These are phyloP conservation scores for Leptopilina syphax DNA, from an alignment of 2,888 invertebrate species.

Conservation along the genomic window DNA sequence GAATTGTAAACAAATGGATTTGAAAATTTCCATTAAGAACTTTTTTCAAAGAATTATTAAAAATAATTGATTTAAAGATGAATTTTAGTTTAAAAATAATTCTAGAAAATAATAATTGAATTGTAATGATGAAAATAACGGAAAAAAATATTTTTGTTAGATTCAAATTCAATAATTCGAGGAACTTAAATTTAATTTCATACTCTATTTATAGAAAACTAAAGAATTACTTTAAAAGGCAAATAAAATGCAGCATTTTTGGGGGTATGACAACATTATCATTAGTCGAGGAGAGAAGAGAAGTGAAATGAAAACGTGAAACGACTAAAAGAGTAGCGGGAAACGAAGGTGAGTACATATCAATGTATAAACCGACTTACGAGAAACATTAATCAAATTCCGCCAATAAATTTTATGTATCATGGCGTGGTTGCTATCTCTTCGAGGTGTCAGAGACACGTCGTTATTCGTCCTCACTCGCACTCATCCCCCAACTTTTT, in stretches of 20 bases:
- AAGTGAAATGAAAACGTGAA: slow-evolving; percentile 37
- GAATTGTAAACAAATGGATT: no score
- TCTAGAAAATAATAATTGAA: no score
- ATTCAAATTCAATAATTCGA: no score
- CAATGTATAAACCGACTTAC: slow-evolving; percentile 54
- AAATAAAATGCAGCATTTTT: not conserved
- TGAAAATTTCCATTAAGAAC: no score
- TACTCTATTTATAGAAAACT: no score
- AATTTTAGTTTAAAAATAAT: no score
- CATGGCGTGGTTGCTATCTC: slow-evolving; percentile 55
- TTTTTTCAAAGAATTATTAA: no score
- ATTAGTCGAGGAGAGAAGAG: not conserved
- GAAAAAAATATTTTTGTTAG: no score
- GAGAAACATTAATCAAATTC: slow-evolving; percentile 61
- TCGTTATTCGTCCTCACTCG: slow-evolving; percentile 49
- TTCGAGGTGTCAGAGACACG: slow-evolving; percentile 58
- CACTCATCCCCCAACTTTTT: slow-evolving; percentile 37
- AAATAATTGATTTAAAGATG: no score
- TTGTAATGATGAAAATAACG: no score
- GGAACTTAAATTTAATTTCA: no score
- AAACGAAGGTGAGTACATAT: slow-evolving; percentile 43
- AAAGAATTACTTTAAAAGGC: no score
- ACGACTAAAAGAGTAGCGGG: slow-evolving; percentile 32
- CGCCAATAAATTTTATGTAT: slow-evolving; percentile 62
- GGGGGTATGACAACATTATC: not conserved